Percentiles rank a stretch among this genome's conserved stretches.
Evolutionary conservation across 2,888 invertebrate species (phyloP).

Genomic region (Lepidocyrtoides sp.): DNA sequence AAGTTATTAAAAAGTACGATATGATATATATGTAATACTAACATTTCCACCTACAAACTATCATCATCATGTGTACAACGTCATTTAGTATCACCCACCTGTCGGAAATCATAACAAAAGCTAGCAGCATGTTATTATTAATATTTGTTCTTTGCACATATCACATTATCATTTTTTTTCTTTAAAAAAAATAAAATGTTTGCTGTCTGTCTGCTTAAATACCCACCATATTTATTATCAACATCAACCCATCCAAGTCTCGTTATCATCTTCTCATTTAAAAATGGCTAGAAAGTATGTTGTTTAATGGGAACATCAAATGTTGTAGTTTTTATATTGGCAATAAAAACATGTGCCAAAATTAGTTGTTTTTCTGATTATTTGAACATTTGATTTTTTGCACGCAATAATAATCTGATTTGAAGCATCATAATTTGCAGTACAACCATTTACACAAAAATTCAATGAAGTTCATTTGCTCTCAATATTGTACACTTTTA

Average conservation of each 20-base stretch:
- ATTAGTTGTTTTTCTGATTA: neutral
- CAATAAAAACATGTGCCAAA: slow-evolving; percentile 24
- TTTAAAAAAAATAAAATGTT: neutral
- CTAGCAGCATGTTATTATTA: no score
- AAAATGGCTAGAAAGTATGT: no score
- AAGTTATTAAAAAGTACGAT: slow-evolving; percentile 10
- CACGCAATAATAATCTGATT: neutral
- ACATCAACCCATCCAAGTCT: neutral
- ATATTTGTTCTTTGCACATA: slow-evolving; percentile 25
- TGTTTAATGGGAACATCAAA: neutral
- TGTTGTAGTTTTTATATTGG: neutral
- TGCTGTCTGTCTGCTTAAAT: neutral
- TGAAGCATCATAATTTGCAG: neutral
- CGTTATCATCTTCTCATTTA: no score
- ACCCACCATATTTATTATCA: slow-evolving; percentile 13
- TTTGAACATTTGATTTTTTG: neutral
- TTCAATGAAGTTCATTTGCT: neutral
- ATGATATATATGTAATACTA: neutral
- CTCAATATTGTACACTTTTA: neutral
- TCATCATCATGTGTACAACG: neutral
- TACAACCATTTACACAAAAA: neutral
- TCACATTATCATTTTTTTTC: slow-evolving; percentile 36
- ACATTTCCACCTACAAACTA: neutral
- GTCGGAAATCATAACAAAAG: slow-evolving; percentile 56
- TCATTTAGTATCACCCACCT: slow-evolving; percentile 3